phyloP scores from a whole-genome alignment of 2,113 vertebrate genomes.

The Caranx ignobilis region DNA sequence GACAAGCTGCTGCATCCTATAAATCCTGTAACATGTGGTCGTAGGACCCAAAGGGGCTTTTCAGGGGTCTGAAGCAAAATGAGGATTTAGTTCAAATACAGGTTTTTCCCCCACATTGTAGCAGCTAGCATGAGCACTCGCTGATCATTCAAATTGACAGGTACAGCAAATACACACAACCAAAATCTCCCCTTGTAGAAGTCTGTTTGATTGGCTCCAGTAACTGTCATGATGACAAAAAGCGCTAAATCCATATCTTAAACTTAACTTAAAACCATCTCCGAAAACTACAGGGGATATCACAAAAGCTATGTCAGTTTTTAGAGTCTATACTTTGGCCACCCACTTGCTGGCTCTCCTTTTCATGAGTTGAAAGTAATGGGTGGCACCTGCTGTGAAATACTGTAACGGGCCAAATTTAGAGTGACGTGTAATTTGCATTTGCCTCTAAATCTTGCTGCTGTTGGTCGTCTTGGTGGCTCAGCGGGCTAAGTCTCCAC shows the following conservation, averaged over 20 bases:
- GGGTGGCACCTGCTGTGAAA: conserved; percentile 51
- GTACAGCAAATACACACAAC: conserved; percentile 4
- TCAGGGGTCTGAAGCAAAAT: conserved; percentile 35
- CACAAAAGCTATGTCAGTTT: conserved; percentile 3
- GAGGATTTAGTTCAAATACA: conserved; percentile 44
- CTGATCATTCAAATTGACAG: conserved; percentile 5
- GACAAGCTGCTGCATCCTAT: conserved; percentile 29
- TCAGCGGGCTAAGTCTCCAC: conserved; percentile 65
- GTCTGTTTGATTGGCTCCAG: conserved; percentile 1
- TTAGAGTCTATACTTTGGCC: neutral
- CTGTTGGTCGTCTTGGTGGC: conserved; percentile 52
- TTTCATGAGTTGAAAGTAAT: conserved; percentile 8
- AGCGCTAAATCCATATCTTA: neutral
- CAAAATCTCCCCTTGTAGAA: neutral
- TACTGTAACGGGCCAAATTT: conserved; percentile 39
- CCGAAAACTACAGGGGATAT: neutral
- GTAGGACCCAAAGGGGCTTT: conserved; percentile 25
- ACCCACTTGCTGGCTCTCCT: conserved; percentile 13
- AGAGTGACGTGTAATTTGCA: conserved; percentile 56
- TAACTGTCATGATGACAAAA: neutral
- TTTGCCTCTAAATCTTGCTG: conserved; percentile 50
- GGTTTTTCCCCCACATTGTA: neutral
- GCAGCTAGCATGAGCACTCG: neutral
- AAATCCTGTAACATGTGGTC: conserved; percentile 56
- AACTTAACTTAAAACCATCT: neutral